Percentiles rank a stretch among this genome's conserved stretches.
phyloP scores from a whole-genome alignment of 2,113 vertebrate genomes.

The Fregata magnificens region DNA sequence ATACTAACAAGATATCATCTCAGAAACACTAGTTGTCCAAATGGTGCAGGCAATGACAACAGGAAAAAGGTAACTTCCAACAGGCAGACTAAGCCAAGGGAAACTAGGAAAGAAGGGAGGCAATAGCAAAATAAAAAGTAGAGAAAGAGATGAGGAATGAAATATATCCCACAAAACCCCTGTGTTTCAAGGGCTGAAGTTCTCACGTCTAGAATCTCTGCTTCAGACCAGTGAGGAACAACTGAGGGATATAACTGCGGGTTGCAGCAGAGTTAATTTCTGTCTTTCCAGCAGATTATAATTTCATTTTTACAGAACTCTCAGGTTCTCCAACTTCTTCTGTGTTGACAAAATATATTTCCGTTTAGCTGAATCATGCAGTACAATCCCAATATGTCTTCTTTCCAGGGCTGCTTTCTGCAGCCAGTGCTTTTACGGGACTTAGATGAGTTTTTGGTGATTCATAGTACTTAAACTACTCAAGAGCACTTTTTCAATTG shows the following conservation, averaged over 20 bases:
- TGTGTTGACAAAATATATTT: constrained; percentile 72
- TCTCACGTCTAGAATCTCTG: not conserved
- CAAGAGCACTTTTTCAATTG: constrained; percentile 80
- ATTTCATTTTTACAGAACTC: constrained; percentile 61
- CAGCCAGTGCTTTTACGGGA: constrained; percentile 72
- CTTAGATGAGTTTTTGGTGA: constrained; percentile 80
- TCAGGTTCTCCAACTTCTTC: constrained; percentile 54
- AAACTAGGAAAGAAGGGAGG: not conserved
- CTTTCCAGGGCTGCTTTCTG: constrained; percentile 67
- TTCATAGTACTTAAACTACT: constrained; percentile 80
- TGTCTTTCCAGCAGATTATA: constrained; percentile 8
- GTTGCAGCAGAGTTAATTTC: not conserved
- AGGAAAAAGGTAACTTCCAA: not conserved
- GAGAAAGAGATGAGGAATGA: not conserved
- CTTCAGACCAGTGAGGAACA: not conserved
- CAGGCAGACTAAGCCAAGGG: not conserved
- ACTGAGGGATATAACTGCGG: not conserved
- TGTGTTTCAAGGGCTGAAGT: not conserved
- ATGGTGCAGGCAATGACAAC: not conserved
- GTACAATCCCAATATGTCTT: constrained; percentile 68
- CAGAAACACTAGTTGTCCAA: not conserved
- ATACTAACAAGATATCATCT: not conserved
- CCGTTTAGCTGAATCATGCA: constrained; percentile 73
- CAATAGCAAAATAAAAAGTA: not conserved
- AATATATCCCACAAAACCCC: not conserved